These are phyloP conservation scores for Odontocerum albicorne DNA, from an alignment of 2,888 invertebrate genomes.

Conservation along the genomic window DNA sequence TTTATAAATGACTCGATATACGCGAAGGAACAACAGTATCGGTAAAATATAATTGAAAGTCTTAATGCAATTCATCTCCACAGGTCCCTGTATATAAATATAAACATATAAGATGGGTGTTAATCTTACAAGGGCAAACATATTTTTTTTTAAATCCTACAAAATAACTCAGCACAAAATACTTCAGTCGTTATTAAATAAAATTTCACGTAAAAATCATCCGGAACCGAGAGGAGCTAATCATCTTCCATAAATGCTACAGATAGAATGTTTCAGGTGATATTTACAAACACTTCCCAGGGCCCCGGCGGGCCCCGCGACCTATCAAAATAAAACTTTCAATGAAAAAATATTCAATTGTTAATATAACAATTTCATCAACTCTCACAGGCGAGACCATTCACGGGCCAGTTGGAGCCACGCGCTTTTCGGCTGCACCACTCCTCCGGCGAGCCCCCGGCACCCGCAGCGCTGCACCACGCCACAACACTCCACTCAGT, in stretches of 20 bases:
- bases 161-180: conserved; percentile 20
- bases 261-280: conserved; percentile 26
- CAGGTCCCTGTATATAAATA: conserved; percentile 17
- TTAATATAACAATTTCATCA: conserved; percentile 35
- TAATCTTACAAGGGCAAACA: conserved; percentile 26
- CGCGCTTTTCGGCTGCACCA: background rate
- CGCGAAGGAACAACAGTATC: conserved; percentile 6
- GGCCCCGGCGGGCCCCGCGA: conserved; percentile 4
- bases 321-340: conserved; percentile 24
- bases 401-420: too few relatives aligned
- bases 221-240: conserved; percentile 2
- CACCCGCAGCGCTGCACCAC: background rate
- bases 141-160: conserved; percentile 13
- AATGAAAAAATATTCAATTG: conserved; percentile 28
- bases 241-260: conserved; percentile 29
- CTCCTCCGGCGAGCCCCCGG: background rate
- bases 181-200: conserved; percentile 30
- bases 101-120: conserved; percentile 10
- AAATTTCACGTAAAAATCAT: conserved; percentile 25
- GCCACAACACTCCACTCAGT: too few relatives aligned
- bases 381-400: background rate
- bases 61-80: conserved; percentile 2
- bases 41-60: too few relatives aligned
- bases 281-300: conserved; percentile 27
- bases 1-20: conserved; percentile 10